Evolutionary conservation across 2,113 vertebrate genomes (phyloP).

Genomic region (Phrynocephalus versicolor): DNA sequence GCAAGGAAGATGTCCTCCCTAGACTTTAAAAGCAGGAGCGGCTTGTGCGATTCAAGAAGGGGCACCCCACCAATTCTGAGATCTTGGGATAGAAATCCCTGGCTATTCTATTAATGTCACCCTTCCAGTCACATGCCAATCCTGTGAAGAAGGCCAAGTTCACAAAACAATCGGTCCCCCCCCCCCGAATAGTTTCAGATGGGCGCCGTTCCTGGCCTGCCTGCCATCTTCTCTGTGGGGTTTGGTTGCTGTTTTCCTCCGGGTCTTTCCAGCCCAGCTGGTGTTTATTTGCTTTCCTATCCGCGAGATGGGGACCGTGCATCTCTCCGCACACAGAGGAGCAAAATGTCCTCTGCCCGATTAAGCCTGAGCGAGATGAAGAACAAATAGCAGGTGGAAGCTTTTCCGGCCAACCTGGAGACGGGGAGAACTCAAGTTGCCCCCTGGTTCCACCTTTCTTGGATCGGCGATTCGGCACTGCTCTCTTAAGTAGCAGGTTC

Average conservation of each 20-base stretch:
- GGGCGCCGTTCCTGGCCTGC: too few species aligned
- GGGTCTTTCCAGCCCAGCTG: not conserved
- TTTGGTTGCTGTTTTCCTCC: not conserved
- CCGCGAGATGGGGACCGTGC: not conserved
- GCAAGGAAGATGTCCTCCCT: too few species aligned
- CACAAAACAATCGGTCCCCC: not conserved
- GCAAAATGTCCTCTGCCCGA: not conserved
- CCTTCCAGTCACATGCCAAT: not conserved
- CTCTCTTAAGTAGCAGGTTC: not conserved
- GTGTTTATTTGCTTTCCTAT: fast-evolving
- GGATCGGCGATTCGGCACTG: not conserved
- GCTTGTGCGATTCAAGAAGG: too few species aligned
- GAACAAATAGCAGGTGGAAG: not conserved
- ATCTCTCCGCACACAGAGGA: not conserved
- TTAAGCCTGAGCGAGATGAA: not conserved
- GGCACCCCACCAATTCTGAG: too few species aligned
- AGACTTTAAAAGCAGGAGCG: too few species aligned
- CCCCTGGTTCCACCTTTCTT: not conserved
- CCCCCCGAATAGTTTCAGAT: too few species aligned
- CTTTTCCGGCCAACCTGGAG: not conserved
- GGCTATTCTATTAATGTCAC: too few species aligned
- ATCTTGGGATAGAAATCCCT: too few species aligned
- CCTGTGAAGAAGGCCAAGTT: not conserved
- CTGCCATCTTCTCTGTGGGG: too few species aligned
- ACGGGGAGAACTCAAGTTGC: fast-evolving